phyloP scores from a whole-genome alignment of 2,113 vertebrate species.

The Synodontis membranacea region DNA sequence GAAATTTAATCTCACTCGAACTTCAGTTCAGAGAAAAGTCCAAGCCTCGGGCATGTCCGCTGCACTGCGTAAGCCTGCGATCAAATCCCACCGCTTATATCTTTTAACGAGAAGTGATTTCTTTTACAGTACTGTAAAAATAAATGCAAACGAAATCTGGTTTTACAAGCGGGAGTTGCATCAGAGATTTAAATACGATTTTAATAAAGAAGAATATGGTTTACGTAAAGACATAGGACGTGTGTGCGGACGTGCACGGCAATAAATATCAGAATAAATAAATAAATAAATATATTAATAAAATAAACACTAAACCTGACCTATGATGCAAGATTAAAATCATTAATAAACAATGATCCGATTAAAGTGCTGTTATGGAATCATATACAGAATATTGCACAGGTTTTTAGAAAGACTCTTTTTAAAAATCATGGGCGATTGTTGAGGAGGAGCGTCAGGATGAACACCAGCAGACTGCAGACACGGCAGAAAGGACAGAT shows the following conservation, averaged over 20 bases:
- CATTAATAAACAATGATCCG: background rate
- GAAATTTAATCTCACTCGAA: background rate
- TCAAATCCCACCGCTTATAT: background rate
- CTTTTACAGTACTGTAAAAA: background rate
- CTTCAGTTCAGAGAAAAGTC: background rate
- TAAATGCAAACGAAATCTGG: background rate
- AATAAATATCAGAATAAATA: background rate
- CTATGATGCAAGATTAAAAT: background rate
- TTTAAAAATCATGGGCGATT: background rate
- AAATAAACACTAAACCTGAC: background rate
- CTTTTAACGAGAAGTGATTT: background rate
- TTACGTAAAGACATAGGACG: background rate
- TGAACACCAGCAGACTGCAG: conserved; percentile 66
- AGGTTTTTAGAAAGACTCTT: background rate
- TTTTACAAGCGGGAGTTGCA: background rate
- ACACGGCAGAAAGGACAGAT: conserved; percentile 60
- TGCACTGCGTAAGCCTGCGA: background rate
- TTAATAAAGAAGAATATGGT: background rate
- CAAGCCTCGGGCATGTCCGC: background rate
- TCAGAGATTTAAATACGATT: background rate
- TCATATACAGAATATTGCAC: conserved; percentile 36
- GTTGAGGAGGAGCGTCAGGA: conserved; percentile 43
- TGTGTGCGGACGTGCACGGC: background rate
- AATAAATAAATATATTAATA: background rate
- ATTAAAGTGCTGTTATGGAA: conserved; percentile 26